phyloP scores from a whole-genome alignment of 2,113 vertebrate species.

The Salvelinus namaycush region DNA sequence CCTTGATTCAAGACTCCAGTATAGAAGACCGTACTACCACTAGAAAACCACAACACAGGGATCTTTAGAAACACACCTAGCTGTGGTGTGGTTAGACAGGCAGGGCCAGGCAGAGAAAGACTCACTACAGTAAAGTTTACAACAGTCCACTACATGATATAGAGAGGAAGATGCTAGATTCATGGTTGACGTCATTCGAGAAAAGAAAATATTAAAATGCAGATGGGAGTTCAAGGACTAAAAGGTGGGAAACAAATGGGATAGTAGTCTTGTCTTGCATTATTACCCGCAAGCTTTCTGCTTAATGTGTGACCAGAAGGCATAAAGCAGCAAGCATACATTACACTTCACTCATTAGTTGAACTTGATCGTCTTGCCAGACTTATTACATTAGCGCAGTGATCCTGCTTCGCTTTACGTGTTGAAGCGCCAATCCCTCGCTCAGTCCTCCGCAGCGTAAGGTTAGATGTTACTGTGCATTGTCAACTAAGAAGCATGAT shows the following conservation, averaged over 20 bases:
- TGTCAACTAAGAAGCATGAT: conserved; percentile 55
- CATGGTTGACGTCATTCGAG: conserved; percentile 54
- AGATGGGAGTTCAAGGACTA: conserved; percentile 26
- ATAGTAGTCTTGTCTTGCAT: conserved; percentile 65
- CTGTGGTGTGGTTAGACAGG: conserved; percentile 43
- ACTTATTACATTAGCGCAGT: conserved; percentile 2
- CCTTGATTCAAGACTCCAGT: conserved; percentile 58
- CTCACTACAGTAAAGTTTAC: conserved; percentile 79
- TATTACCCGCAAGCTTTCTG: conserved; percentile 56
- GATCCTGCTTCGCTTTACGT: conserved; percentile 28
- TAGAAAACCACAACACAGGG: conserved; percentile 61
- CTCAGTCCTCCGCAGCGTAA: conserved; percentile 37
- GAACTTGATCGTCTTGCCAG: conserved; percentile 14
- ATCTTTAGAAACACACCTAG: conserved; percentile 56
- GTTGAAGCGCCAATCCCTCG: conserved; percentile 29
- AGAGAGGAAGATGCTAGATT: conserved; percentile 70
- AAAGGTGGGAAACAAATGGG: conserved; percentile 46
- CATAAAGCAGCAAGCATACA: conserved; percentile 43
- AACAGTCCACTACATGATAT: conserved; percentile 71
- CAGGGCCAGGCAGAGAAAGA: conserved; percentile 69
- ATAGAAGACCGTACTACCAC: conserved; percentile 67
- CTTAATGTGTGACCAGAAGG: conserved; percentile 38
- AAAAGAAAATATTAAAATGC: conserved; percentile 18
- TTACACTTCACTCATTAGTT: conserved; percentile 24
- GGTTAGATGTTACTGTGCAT: conserved; percentile 65